Base-by-base conservation (phyloP, 2,888 invertebrate species). In the Acleris literana region DNA sequence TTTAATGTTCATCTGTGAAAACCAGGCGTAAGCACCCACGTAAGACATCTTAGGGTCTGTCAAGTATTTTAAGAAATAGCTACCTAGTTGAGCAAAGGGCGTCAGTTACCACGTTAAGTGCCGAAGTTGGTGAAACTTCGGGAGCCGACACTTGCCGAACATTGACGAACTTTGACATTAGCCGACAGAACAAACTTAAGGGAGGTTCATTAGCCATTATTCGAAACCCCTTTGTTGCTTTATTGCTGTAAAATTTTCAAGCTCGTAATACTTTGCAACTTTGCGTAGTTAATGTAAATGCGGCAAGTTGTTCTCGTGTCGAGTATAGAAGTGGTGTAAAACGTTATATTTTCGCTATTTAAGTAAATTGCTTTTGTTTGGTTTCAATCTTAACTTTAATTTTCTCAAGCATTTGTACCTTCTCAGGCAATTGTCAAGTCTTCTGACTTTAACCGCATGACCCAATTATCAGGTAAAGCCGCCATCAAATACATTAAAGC, bases 171-270 rank as follows among this genome's bases (percentile, higher is more conserved):
- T 83, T 84, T 71, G 77, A 76, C 80, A 81, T 81, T 79, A 82
- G 76, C 76, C 75, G 46, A 74, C 74, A 74, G 72, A 72, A 74
- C 74, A 71, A 78, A 78, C 74, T 81, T 68, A 63, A 68, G 71
- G 68, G 53, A 70, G 74, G 76, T 84, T 84, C 81, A 85, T 85
- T 85, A 85, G 77, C 76, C 75, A 78, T 83, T 82, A 81, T 77
- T 79, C 75, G 68, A 75, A 76, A 76, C 73, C 75, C 78, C 75
- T 80, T 83, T 81, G 79, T 81, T 74, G 74, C 71, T 76, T 66
- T 77, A 76, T 78, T 77, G 74, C 76, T 71, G 72, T 68, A 71
- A 76, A 77, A 77, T 76, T 70, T 63, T 39, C 56, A 54, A 60
- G 59, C 49, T 60, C 54, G 54, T 64, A 60, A 60, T 59, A 48